Base-by-base conservation (phyloP, 2,797 vertebrate genomes). In the Sebastes vulpes region DNA sequence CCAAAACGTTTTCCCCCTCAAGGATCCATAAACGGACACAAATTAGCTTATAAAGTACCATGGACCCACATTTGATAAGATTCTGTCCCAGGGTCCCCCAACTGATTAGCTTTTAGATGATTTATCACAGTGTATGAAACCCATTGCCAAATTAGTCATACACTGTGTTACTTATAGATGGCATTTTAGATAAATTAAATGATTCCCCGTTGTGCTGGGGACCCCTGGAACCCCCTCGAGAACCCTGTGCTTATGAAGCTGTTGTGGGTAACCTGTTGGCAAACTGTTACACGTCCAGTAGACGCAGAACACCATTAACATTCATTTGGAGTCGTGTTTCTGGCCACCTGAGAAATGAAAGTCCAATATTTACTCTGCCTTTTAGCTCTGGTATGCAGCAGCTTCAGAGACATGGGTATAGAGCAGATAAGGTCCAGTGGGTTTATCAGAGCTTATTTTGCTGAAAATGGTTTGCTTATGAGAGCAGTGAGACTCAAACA, bases 291-390 rank as follows among this genome's bases (percentile, higher is more conserved):
- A 54, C 18, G 46, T 20, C 20, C 67, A 66, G 60, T 12, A 31
- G 53, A n/a, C 21, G 25, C 29, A 75, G 18, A 9, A 25, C 16
- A 66, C 29, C 14, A 58, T 59, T 69, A 65, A 18, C 20, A 73
- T 74, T 69, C 42, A 58, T 32, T 31, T 31, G 25, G 20, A 63
- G 80, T 53, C 2, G 2, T 59, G 25, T 57, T 64, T 18, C 50
- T 48, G 35, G 9, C 56, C 50, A 38, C 32, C 23, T 56, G 26
- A 57, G 21, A 61, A 77, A 72, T 73, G 38, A 59, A 74, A 65
- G 53, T 53, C 42, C 14, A 61, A 76, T 76, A 72, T 61, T 71
- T 56, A 48, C 48, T 29, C 11, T 60, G 25, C 54, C n/a, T 31
- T n/a, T 42, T 16, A 67, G 35, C 73, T 59, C 7, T 38, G 9